Base-by-base conservation (phyloP, 2,113 vertebrate genomes). In the Cariama cristata region DNA sequence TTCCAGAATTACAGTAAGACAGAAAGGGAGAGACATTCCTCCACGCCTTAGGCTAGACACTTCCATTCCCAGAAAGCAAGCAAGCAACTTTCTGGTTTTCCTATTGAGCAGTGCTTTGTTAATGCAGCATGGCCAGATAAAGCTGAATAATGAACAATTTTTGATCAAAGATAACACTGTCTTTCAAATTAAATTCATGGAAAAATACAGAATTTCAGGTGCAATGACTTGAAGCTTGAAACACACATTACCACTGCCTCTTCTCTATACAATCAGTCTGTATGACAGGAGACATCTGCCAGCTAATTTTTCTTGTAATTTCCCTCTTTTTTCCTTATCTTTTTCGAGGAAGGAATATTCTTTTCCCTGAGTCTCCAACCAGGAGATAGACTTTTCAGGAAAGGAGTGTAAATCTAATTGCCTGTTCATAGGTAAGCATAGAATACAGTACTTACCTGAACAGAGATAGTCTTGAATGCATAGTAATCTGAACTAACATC, bases 11-110 rank as follows among this genome's bases (percentile, higher is more conserved):
- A 69, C 17, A 40, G 59, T 9, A 86, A 40, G 22, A 92, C n/a
- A 73, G 45, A 91, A 86, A 93, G 50, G 19, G 21, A 92, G 28
- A 76, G 35, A 86, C 42, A 45, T 56, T 60, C 17, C 30, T 35
- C 22, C 35, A 55, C 1, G 16, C 32, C 55, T 62, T 73, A 52
- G 27, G 40, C 49, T 68, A 69, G 33, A 52, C 21, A 44, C 50
- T 79, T 76, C 55, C 32, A 88, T 88, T 96, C 30, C 82, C 82
- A 92, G 63, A 83, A 83, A 88, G 35, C 24, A 96, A 83, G 35
- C 13, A 76, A 76, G 60, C 56, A 66, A 19, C 56, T 73, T 90
- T 88, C 67, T 35, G n/a, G 27, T 86, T 77, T 96, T 80, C 42
- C 75, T 80, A 8, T 49, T 88, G 75, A 91, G 40, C 20, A 72